Base-by-base conservation (phyloP, 2,888 invertebrate species). In the Caenorhabditis angaria region DNA sequence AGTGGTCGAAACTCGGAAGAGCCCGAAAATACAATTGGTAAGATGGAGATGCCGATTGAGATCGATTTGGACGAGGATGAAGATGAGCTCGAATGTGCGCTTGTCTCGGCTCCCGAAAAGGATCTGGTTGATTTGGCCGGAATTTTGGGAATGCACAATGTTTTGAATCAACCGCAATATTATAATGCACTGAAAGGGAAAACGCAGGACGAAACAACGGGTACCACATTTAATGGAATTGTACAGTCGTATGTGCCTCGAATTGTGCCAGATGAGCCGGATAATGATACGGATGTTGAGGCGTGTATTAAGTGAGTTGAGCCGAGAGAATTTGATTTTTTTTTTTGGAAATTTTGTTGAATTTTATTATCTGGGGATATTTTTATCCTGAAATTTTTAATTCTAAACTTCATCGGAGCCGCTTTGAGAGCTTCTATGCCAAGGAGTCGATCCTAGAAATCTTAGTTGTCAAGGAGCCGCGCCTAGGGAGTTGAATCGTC, bases 141-240 rank as follows among this genome's bases (percentile, higher is more conserved):
- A 88, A 87, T 93, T 93, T 93, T 86, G 20, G 83, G 97, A 87
- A 96, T 99, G 92, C 97, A 99, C 90, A 97, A 97, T 76, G 97
- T 99, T 94, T 94, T 99, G 93, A 99, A 97, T 89, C 99, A 99
- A 90, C 96, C 97, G 88, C 99, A 99, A 90, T 99, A 96, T 90
- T 96, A 97, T 90, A 95, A 96, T 72, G 97, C 97, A 50, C 83
- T 89, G 58, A 88, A 89, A 61, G 87, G 86, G 32, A 90, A 83
- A 64, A 71, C 72, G 10, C 87, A 87, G 50, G 85, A 87, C 76
- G 87, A 85, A 29, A 63, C 76, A 22, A 83, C 85, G 20, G 87
- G 86, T 58, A 83, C 80, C n/a, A 81, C 85, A 18, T 87, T 87
- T 69, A 78, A 68, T 32, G 75, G 70, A 28, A 75, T 75, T 41